Percentiles rank a stretch among this genome's conserved stretches.
Evolutionary conservation across 1,140 invertebrate genomes (phyloP).

Genomic region (Halictus rubicundus): DNA sequence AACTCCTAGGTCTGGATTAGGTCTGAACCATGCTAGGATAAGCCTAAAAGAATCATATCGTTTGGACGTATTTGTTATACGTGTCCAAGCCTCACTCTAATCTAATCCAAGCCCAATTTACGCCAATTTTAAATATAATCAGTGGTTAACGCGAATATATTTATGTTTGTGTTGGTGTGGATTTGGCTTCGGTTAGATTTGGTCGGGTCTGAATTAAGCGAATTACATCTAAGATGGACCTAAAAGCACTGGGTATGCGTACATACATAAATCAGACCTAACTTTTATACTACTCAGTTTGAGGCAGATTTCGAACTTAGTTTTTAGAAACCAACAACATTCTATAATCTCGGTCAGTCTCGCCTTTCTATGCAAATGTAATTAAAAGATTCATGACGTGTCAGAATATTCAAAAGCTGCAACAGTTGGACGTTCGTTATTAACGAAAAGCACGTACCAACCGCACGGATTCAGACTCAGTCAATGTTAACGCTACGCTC

Average conservation of each 20-base stretch:
- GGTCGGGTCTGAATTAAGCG: not conserved
- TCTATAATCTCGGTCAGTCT: not conserved
- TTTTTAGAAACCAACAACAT: not conserved
- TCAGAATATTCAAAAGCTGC: slow-evolving; percentile 12
- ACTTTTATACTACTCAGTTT: not conserved
- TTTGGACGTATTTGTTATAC: not conserved
- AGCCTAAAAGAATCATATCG: not conserved
- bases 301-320: not conserved
- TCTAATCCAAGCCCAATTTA: not conserved
- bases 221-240: not conserved
- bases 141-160: not conserved
- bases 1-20: not conserved
- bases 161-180: not conserved
- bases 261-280: not conserved
- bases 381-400: not conserved
- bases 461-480: too few relatives aligned
- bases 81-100: not conserved
- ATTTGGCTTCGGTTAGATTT: not conserved
- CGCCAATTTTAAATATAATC: not conserved
- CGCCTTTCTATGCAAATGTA: not conserved
- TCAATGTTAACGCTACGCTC: too few relatives aligned
- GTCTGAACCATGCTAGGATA: not conserved
- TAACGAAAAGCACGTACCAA: too few relatives aligned
- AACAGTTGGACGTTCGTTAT: not conserved
- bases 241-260: not conserved